Evolutionary conservation across 2,888 invertebrate species (phyloP).

Genomic region (Macrosoma leucophasiata): DNA sequence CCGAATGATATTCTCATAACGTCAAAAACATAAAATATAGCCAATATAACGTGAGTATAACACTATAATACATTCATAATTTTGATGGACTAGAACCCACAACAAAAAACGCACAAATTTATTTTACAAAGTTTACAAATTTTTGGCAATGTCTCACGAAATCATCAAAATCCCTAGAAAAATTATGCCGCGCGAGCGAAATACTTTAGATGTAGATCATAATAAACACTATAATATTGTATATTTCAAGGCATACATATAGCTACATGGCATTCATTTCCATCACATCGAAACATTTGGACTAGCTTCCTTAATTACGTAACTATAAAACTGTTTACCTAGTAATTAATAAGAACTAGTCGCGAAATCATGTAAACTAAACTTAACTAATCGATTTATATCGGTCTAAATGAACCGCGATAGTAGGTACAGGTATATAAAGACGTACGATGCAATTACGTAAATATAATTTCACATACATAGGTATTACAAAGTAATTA

Average conservation of each 20-base stretch:
- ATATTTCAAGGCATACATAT: conserved; percentile 33
- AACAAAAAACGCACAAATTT: conserved; percentile 45
- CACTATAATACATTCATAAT: conserved; percentile 56
- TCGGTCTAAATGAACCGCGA: conserved; percentile 21
- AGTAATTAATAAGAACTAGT: conserved; percentile 72
- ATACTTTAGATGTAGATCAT: conserved; percentile 29
- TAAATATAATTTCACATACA: conserved; percentile 20
- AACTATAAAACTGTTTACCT: conserved; percentile 56
- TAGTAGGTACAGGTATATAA: conserved; percentile 6
- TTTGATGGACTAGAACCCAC: conserved; percentile 74
- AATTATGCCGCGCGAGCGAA: conserved; percentile 36
- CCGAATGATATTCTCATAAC: conserved; percentile 42
- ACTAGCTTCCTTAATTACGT: conserved; percentile 73
- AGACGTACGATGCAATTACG: conserved; percentile 18
- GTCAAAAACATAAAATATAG: conserved; percentile 42
- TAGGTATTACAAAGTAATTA: conserved; percentile 26
- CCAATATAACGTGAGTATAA: conserved; percentile 45
- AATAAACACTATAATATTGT: conserved; percentile 25
- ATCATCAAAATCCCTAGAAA: conserved; percentile 29
- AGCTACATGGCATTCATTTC: conserved; percentile 66
- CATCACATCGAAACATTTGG: conserved; percentile 71
- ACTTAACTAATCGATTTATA: conserved; percentile 42
- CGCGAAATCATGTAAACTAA: conserved; percentile 50
- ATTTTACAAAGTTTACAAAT: conserved; percentile 42
- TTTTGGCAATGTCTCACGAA: conserved; percentile 47